Evolutionary conservation across 2,888 invertebrate genomes (phyloP).

Genomic region (Sphecodes monilicornis): DNA sequence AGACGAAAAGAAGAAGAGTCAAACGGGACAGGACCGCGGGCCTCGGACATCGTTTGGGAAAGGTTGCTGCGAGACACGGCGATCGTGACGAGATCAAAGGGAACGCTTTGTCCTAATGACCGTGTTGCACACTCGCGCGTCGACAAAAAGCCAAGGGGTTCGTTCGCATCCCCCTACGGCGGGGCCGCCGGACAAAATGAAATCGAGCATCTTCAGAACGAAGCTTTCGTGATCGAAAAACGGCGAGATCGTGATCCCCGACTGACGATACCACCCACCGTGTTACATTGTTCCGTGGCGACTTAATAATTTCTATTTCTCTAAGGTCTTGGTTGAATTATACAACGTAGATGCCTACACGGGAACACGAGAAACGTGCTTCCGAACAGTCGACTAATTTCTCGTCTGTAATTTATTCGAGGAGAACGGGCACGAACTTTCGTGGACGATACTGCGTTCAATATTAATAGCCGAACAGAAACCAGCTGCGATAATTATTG

Average conservation of each 20-base stretch:
- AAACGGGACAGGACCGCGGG: constrained; percentile 31
- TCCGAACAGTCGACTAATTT: constrained; percentile 28
- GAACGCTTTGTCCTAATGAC: constrained; percentile 81
- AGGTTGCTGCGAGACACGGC: constrained; percentile 61
- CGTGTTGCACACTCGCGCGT: constrained; percentile 63
- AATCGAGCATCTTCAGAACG: constrained; percentile 57
- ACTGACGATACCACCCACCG: constrained; percentile 42
- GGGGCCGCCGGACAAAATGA: constrained; percentile 50
- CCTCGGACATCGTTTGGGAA: constrained; percentile 60
- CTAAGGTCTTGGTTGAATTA: constrained; percentile 10
- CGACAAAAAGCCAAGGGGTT: constrained; percentile 58
- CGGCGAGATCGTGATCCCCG: constrained; percentile 30
- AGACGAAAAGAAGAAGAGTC: constrained; percentile 40
- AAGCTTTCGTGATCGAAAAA: constrained; percentile 41
- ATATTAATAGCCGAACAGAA: constrained; percentile 54
- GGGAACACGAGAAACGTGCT: background rate
- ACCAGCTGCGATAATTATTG: constrained; percentile 71
- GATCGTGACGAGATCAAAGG: constrained; percentile 83
- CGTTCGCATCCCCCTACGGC: constrained; percentile 29
- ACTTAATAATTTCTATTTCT: background rate
- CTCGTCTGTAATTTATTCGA: constrained; percentile 31
- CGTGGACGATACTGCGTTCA: constrained; percentile 43
- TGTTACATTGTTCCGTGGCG: constrained; percentile 26
- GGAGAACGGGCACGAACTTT: background rate
- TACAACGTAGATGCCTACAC: background rate